Evolutionary conservation across 2,113 vertebrate genomes (phyloP).

Genomic region (Melanostigma gelatinosum): DNA sequence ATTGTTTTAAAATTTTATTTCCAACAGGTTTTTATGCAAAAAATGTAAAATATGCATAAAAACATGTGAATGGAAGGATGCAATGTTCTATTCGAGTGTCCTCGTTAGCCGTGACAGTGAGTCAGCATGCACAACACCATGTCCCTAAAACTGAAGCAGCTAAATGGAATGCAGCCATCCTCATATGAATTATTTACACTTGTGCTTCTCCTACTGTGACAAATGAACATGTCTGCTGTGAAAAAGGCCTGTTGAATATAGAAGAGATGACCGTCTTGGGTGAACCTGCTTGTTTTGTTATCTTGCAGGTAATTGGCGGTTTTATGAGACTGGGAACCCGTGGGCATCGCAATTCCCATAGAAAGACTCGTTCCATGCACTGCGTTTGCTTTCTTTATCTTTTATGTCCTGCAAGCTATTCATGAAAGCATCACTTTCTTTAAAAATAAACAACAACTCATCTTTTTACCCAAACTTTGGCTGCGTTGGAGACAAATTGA

Average conservation of each 20-base stretch:
- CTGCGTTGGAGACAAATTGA: neutral
- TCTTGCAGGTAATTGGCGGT: neutral
- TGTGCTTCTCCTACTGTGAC: neutral
- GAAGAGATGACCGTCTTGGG: neutral
- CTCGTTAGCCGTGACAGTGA: neutral
- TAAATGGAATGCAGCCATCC: neutral
- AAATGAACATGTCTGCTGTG: neutral
- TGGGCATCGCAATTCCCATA: neutral
- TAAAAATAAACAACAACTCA: neutral
- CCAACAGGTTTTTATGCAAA: neutral
- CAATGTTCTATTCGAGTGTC: neutral
- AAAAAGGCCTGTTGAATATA: neutral
- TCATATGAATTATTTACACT: neutral
- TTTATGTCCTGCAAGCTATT: neutral
- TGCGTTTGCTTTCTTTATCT: neutral
- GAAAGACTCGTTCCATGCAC: neutral
- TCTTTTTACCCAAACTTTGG: neutral
- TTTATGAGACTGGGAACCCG: neutral
- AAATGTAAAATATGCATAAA: neutral
- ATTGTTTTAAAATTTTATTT: neutral
- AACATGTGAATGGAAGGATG: neutral
- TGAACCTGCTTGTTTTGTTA: neutral
- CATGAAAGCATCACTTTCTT: neutral
- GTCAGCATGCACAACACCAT: neutral
- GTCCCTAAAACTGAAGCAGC: neutral